Percentiles rank a stretch among this genome's conserved stretches.
Evolutionary conservation across 2,113 vertebrate genomes (phyloP).

Genomic region (Calypte anna): DNA sequence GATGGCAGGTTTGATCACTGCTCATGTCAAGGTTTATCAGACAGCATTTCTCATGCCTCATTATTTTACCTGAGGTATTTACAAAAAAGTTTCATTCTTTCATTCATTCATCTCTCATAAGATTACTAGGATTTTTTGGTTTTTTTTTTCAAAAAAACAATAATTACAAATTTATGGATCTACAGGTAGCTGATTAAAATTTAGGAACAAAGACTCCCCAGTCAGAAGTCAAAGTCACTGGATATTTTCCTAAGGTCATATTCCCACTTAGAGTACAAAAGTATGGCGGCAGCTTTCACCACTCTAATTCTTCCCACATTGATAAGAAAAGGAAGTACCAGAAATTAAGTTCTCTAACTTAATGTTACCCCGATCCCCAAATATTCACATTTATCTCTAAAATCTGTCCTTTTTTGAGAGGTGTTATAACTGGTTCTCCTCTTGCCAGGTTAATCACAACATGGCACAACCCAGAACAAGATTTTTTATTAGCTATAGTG

Average conservation of each 20-base stretch:
- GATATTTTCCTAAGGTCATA: background rate
- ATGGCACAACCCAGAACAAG: background rate
- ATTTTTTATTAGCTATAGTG: background rate
- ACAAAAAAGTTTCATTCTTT: background rate
- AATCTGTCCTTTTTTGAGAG: background rate
- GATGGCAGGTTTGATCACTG: background rate
- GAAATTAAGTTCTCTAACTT: background rate
- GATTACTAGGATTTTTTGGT: no score
- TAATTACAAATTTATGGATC: background rate
- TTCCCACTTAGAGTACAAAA: background rate
- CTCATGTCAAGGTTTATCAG: background rate
- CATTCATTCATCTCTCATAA: background rate
- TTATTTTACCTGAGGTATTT: background rate
- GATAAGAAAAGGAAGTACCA: background rate
- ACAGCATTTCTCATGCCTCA: background rate
- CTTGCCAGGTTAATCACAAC: background rate
- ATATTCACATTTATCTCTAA: background rate
- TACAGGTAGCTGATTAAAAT: background rate
- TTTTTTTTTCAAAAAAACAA: background rate
- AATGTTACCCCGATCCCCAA: background rate
- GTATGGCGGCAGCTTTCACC: background rate
- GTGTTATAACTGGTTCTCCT: background rate
- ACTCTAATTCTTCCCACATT: background rate
- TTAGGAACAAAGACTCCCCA: background rate
- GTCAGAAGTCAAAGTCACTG: background rate